phyloP scores from a whole-genome alignment of 2,888 invertebrate species.

The Hoplodrina blanda region DNA sequence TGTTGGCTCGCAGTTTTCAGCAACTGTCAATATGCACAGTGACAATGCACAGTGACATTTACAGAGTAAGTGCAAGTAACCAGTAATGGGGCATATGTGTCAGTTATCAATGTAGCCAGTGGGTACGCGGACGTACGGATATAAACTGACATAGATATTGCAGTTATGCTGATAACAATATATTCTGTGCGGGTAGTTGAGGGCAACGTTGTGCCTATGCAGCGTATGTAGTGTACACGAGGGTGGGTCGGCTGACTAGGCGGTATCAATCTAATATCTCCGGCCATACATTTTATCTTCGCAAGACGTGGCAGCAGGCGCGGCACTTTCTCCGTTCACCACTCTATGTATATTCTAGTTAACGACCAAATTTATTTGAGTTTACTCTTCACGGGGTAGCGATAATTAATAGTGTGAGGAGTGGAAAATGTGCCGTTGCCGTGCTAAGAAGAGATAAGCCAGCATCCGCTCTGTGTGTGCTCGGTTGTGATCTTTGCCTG shows the following conservation, averaged over 20 bases:
- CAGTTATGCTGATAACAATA: constrained; percentile 54
- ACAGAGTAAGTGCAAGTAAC: constrained; percentile 21
- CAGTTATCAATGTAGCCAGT: constrained; percentile 42
- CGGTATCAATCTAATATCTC: constrained; percentile 70
- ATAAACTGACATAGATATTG: constrained; percentile 35
- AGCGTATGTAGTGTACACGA: constrained; percentile 57
- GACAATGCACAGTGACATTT: constrained; percentile 7
- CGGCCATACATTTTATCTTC: constrained; percentile 62
- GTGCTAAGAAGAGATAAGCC: constrained; percentile 30
- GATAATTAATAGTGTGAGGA: constrained; percentile 46
- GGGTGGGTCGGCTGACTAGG: constrained; percentile 57
- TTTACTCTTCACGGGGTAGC: constrained; percentile 37
- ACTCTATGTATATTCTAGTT: constrained; percentile 36
- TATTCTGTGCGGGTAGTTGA: constrained; percentile 52
- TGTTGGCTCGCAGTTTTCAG: constrained; percentile 23
- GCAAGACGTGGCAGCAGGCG: constrained; percentile 50
- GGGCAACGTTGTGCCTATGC: constrained; percentile 52
- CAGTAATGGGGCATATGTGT: constrained; percentile 15
- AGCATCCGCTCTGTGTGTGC: constrained; percentile 23
- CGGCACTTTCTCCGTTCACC: constrained; percentile 39
- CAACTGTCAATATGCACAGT: constrained; percentile 11
- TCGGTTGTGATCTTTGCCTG: constrained; percentile 25
- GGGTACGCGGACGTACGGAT: constrained; percentile 8
- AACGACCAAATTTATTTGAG: constrained; percentile 55
- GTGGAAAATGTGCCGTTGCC: constrained; percentile 11